Conservation (phyloP, 1,140 invertebrate genomes). For the Drosophila kurseongensis region DNA sequence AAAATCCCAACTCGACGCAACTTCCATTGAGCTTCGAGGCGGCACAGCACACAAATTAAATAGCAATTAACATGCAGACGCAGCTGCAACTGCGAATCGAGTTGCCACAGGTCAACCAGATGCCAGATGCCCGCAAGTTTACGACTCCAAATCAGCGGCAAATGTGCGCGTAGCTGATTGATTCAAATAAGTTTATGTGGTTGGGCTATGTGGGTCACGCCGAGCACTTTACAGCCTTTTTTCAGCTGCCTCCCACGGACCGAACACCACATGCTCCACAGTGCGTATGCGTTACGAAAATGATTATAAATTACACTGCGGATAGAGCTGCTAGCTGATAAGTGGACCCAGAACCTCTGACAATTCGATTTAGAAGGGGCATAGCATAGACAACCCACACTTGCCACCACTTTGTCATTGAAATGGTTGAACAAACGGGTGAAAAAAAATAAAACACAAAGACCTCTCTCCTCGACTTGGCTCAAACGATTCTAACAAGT, state of each 20-base stretch:
- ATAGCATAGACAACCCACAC: slow-evolving; percentile 46
- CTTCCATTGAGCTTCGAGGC: slow-evolving; percentile 58
- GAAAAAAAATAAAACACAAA: slow-evolving; percentile 16
- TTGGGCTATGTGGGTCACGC: slow-evolving; percentile 36
- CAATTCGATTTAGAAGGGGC: slow-evolving; percentile 63
- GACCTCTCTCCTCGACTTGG: slow-evolving; percentile 21
- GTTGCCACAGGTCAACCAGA: slow-evolving; percentile 52
- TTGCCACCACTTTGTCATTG: slow-evolving; percentile 47
- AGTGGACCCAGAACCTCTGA: slow-evolving; percentile 38
- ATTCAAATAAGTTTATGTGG: slow-evolving; percentile 69
- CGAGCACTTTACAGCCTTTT: slow-evolving; percentile 59
- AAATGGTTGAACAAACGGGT: slow-evolving; percentile 16
- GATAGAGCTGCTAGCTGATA: slow-evolving; percentile 42
- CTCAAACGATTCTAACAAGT: slow-evolving; percentile 32
- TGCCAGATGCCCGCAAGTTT: slow-evolving; percentile 53
- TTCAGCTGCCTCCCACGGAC: slow-evolving; percentile 67
- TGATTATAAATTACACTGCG: slow-evolving; percentile 74
- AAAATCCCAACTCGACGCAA: slow-evolving; percentile 35
- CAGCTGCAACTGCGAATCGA: slow-evolving; percentile 43
- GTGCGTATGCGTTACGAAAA: slow-evolving; percentile 78
- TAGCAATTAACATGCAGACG: slow-evolving; percentile 77
- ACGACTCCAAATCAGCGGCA: slow-evolving; percentile 75
- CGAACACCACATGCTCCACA: slow-evolving; percentile 54
- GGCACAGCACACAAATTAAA: slow-evolving; percentile 67
- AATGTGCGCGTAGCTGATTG: slow-evolving; percentile 76